A percentile compares a stretch with the other conserved stretches of the same genome.
phyloP scores from a whole-genome alignment of 92 coral and sea anemone species.

The Scolanthus callimorphus region DNA sequence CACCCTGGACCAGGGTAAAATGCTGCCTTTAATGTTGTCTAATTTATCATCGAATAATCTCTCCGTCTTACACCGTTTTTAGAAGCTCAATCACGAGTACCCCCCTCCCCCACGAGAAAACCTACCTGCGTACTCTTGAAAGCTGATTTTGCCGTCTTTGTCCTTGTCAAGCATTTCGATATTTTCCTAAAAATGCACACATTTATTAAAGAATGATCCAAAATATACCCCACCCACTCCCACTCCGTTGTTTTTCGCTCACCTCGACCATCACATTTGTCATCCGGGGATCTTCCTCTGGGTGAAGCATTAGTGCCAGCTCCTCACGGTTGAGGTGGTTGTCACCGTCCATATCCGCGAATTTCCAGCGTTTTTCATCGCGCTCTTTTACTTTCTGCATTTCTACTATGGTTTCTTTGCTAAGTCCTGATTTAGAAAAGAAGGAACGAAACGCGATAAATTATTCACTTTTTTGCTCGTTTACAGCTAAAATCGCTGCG shows the following conservation, averaged over 20 bases:
- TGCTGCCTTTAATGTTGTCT: no score
- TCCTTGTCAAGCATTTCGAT: constrained; percentile 55
- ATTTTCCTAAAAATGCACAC: constrained; percentile 35
- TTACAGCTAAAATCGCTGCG: no score
- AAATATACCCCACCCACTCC: constrained; percentile 36
- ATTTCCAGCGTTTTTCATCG: constrained; percentile 51
- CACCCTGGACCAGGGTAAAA: no score
- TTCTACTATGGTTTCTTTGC: constrained; percentile 8
- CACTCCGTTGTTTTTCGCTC: constrained; percentile 28
- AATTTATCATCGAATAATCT: no score
- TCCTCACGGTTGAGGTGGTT: constrained; percentile 45
- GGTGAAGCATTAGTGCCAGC: constrained; percentile 51
- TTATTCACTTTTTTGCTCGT: no score
- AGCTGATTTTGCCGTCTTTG: constrained; percentile 57
- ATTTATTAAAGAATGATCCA: not conserved
- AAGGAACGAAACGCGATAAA: not conserved
- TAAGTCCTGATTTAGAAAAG: constrained; percentile 5
- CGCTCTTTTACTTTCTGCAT: constrained; percentile 30
- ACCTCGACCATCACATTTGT: constrained; percentile 59
- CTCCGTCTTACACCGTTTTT: constrained; percentile 62
- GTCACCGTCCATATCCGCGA: constrained; percentile 63
- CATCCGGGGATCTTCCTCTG: constrained; percentile 81
- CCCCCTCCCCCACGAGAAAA: constrained; percentile 6
- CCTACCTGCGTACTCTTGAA: constrained; percentile 64
- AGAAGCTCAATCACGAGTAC: constrained; percentile 51